A percentile compares a stretch with the other conserved stretches of the same genome.
These are phyloP conservation scores for Phthorimaea operculella DNA, from an alignment of 1,140 invertebrate species.

Conservation along the genomic window DNA sequence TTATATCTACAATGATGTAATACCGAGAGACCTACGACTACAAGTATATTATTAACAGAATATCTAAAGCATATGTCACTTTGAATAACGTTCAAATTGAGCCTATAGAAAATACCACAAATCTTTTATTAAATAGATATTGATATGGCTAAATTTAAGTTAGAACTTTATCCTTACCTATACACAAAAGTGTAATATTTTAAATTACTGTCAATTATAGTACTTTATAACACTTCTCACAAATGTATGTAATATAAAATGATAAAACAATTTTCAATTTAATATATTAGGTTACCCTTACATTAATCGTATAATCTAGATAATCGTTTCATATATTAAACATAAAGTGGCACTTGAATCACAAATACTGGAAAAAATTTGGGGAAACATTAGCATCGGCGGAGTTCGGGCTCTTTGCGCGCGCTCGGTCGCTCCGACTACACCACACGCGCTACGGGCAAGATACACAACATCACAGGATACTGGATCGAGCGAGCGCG, in stretches of 20 bases:
- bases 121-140: constrained; percentile 68
- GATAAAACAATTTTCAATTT: constrained; percentile 70
- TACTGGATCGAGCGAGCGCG: constrained; percentile 30
- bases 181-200: constrained; percentile 69
- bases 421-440: constrained; percentile 29
- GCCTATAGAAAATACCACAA: constrained; percentile 68
- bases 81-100: constrained; percentile 68
- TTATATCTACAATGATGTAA: constrained; percentile 59
- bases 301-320: constrained; percentile 69
- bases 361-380: constrained; percentile 71
- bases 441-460: constrained; percentile 41
- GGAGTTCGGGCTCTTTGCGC: constrained; percentile 28
- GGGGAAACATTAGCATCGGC: constrained; percentile 62
- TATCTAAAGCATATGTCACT: constrained; percentile 68
- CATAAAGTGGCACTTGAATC: constrained; percentile 72
- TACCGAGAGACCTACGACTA: constrained; percentile 61
- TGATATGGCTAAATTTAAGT: constrained; percentile 71
- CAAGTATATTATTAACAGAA: constrained; percentile 67
- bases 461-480: constrained; percentile 51
- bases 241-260: constrained; percentile 70
- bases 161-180: constrained; percentile 67
- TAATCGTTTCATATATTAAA: constrained; percentile 71
- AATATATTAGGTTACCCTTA: constrained; percentile 70
- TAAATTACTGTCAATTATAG: constrained; percentile 66
- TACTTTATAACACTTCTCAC: constrained; percentile 66